These are phyloP conservation scores for Scylla paramamosain DNA, from an alignment of 1,140 invertebrate species.

Conservation along the genomic window DNA sequence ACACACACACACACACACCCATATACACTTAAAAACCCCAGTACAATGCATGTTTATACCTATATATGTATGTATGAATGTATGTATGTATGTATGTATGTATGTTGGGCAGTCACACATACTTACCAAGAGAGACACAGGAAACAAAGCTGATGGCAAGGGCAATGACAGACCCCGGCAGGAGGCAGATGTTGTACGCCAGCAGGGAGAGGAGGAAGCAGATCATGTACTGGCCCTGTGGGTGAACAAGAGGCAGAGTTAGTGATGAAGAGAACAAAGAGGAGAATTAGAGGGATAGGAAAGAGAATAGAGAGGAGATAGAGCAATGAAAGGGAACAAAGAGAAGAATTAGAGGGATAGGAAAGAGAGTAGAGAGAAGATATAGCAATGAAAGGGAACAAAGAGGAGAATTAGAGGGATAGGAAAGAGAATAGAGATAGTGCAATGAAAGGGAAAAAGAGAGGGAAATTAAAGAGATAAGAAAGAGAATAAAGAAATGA, in stretches of 20 bases:
- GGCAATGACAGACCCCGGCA: constrained; percentile 71
- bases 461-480: too few species aligned
- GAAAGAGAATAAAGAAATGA: too few species aligned
- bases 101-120: neutral
- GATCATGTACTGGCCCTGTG: constrained; percentile 76
- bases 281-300: too few species aligned
- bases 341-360: neutral
- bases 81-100: too few species aligned
- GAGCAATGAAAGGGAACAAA: neutral
- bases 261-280: neutral
- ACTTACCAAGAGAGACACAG: constrained; percentile 75
- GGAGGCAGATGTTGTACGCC: constrained; percentile 73
- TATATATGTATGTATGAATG: too few species aligned
- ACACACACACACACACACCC: constrained; percentile 58
- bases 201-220: constrained; percentile 76
- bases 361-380: too few species aligned
- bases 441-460: too few species aligned
- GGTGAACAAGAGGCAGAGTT: neutral
- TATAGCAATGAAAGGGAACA: too few species aligned
- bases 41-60: too few species aligned
- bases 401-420: too few species aligned
- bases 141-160: constrained; percentile 72
- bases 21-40: constrained; percentile 56
- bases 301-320: neutral
- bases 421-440: too few species aligned